Base-by-base conservation (phyloP, 1,140 invertebrate genomes). In the Bombus picipes region DNA sequence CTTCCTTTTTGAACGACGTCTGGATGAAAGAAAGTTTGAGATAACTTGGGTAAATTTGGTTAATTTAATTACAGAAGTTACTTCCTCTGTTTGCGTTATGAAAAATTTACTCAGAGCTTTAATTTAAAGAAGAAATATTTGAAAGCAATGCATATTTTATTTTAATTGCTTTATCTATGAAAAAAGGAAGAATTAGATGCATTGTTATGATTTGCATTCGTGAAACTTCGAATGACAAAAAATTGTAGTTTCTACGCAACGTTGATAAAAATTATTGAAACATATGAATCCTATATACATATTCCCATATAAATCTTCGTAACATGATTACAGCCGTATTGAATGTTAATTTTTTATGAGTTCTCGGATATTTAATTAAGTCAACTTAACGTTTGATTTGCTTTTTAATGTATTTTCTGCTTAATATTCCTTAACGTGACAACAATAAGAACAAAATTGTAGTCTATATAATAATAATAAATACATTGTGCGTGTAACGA, bases 11-110 rank as follows among this genome's bases (percentile, higher is more conserved):
- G 28, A 62, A 59, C 37, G 8, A 39, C 12, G 37, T 22, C 15
- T 10, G 28, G 32, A 8, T 9, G 25, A 39, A 62, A 25, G 53
- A 25, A 75, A 15, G 4, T 75, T 75, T 9, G 32, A 25, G 18
- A 34, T 15, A 53, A 37, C 32, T 34, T 9, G 32, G 18, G 12
- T 25, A 57, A 75, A 25, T 68, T 77, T 41, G 6, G 28, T 37
- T 57, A 41, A 77, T 68, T 53, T 83, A 66, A 83, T 77, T 76
- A n/a, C 13, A 47, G 28, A 22, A 59, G 34, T 34, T n/a, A 15
- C 34, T 43, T 59, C 12, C 70, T 34, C 10, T 18, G 10, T 39
- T 77, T 39, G 3, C 25, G 13, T 39, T 25, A 8, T 1, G 41
- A 59, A 65, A 74, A 43, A 41, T 65, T 57, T 12, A 32, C 22